Evolutionary conservation across 2,113 vertebrate genomes (phyloP).

Genomic region (Gymnarchus niloticus): DNA sequence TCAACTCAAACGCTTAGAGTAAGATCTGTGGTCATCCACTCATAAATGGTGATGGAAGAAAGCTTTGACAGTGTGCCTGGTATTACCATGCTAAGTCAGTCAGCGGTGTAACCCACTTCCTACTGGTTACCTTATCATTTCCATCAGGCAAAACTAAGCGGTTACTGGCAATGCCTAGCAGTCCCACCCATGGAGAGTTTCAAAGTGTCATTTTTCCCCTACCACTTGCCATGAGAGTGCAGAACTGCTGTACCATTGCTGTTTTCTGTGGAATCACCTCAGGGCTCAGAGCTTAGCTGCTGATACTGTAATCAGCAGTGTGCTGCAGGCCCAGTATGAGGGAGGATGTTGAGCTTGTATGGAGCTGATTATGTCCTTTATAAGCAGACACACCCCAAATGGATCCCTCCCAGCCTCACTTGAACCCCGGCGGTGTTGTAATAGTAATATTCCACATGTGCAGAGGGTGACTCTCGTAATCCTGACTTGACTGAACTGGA

Average conservation of each 20-base stretch:
- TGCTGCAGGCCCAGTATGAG: background rate
- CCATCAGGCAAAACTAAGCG: background rate
- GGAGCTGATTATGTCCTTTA: constrained; percentile 9
- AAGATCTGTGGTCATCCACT: background rate
- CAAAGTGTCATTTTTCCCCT: background rate
- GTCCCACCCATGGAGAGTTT: background rate
- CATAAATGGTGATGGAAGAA: background rate
- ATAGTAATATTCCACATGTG: background rate
- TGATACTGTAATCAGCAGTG: background rate
- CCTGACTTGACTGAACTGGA: background rate
- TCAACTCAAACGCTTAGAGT: background rate
- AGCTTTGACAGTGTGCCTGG: background rate
- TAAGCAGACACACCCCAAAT: background rate
- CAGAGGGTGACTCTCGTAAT: background rate
- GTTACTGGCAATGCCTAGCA: background rate
- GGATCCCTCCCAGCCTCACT: background rate
- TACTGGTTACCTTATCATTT: background rate
- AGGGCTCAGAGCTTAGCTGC: background rate
- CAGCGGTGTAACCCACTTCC: background rate
- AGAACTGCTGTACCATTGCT: background rate
- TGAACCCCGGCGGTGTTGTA: background rate
- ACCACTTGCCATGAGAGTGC: background rate
- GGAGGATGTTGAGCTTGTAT: background rate
- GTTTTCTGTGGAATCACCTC: background rate
- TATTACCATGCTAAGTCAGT: background rate